Evolutionary conservation across 2,797 vertebrate species (phyloP), one percentile per base, ranked within the genome.

Genomic region (Karalla daura): DNA sequence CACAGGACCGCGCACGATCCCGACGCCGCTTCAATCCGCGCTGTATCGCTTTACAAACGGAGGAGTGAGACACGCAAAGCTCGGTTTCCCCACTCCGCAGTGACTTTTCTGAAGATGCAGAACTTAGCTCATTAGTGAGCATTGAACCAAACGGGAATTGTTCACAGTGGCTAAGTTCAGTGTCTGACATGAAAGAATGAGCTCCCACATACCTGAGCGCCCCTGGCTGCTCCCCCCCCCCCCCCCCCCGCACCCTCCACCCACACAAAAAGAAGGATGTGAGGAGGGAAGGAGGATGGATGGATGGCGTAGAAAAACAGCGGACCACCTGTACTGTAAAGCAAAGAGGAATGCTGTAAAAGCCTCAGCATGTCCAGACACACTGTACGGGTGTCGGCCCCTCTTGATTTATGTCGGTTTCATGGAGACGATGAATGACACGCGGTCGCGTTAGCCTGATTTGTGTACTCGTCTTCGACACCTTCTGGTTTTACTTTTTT

Each of bases 141-240:
- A 92, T 89, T 80, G 77, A 81, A 72, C 72, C 70, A 71, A 74
- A 59, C 14, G 53, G 55, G 56, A 81, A 63, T 91, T 92, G 92
- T 93, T 93, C 92, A 93, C 92, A 93, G 92, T 92, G 92, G 91
- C 91, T 93, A 93, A 93, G 92, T 92, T 93, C 90, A 91, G 91
- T 83, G 70, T 91, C 92, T 86, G 79, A 86, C 84, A 85, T 81
- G 89, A 91, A 89, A 86, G 68, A 85, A 78, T 74, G 58, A 80
- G 39, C 81, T 63, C 44, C 52, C 3, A 37, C 61, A 61, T 51
- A 70, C 56, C 70, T 35, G 78, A 65, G 33, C 39, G 53, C 45
- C 44, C 25, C 1, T 3, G 7, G 28, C 33, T 17, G 7, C 43
- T 45, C 27, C 35, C 7, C n/a, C n/a, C n/a, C n/a, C n/a, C n/a